Evolutionary conservation across 2,113 vertebrate genomes (phyloP).

Genomic region (Sapayoa aenigma): DNA sequence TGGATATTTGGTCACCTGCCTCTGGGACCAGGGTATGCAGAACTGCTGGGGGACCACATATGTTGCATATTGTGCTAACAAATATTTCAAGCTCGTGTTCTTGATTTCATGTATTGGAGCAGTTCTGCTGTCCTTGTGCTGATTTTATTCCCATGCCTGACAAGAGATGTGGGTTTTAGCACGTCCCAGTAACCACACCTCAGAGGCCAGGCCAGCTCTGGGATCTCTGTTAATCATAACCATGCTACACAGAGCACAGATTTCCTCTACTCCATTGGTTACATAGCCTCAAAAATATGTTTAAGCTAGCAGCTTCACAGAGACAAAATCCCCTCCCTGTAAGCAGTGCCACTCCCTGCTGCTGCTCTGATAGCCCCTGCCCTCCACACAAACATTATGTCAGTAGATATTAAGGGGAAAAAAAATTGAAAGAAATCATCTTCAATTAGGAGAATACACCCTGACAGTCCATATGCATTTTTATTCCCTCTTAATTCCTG

Average conservation of each 20-base stretch:
- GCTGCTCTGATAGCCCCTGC: conserved; percentile 1
- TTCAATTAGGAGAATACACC: background rate
- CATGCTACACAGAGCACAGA: background rate
- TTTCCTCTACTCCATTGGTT: background rate
- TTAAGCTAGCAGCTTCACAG: conserved; percentile 2
- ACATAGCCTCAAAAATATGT: conserved; percentile 38
- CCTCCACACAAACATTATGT: background rate
- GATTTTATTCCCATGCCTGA: background rate
- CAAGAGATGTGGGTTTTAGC: background rate
- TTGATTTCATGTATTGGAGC: background rate
- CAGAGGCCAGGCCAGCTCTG: background rate
- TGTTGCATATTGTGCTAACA: background rate
- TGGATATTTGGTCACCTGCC: background rate
- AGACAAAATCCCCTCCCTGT: conserved; percentile 24
- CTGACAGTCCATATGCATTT: background rate
- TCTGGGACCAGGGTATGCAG: background rate
- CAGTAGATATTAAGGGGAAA: background rate
- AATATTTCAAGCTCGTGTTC: background rate
- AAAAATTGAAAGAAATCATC: background rate
- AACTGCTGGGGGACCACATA: background rate
- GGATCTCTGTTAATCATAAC: background rate
- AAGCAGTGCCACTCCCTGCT: background rate
- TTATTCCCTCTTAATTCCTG: background rate
- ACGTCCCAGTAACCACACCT: background rate
- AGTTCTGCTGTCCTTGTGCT: background rate